A percentile compares a stretch with the other conserved stretches of the same genome.
phyloP scores from a whole-genome alignment of 1,140 invertebrate species.

The Mactra quadrangularis region DNA sequence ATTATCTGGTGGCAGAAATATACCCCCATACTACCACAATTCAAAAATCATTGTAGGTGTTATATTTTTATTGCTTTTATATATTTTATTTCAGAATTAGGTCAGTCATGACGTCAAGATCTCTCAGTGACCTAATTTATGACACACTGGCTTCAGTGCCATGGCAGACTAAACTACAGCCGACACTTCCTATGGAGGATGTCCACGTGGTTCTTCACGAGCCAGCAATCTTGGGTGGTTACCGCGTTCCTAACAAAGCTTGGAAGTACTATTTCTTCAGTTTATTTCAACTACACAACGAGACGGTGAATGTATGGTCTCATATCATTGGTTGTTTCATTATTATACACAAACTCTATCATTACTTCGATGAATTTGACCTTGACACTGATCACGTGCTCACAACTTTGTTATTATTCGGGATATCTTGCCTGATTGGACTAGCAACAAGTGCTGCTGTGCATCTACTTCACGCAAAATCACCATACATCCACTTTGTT shows the following conservation, averaged over 20 bases:
- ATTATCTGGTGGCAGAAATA: too few relatives aligned
- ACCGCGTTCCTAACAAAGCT: slow-evolving; percentile 73
- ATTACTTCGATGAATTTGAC: slow-evolving; percentile 64
- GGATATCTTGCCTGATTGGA: slow-evolving; percentile 66
- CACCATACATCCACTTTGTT: slow-evolving; percentile 74
- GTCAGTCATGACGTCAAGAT: slow-evolving; percentile 15
- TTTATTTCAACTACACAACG: slow-evolving; percentile 82
- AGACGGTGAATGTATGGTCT: slow-evolving; percentile 82
- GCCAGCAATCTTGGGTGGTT: slow-evolving; percentile 78
- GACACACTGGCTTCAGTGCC: slow-evolving; percentile 25
- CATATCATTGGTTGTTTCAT: slow-evolving; percentile 77
- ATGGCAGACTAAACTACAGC: slow-evolving; percentile 62
- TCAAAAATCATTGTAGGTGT: too few relatives aligned
- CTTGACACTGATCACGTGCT: slow-evolving; percentile 62
- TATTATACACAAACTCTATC: slow-evolving; percentile 64
- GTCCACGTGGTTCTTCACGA: slow-evolving; percentile 76
- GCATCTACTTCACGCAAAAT: slow-evolving; percentile 79
- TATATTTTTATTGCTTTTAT: too few relatives aligned
- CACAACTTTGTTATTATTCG: slow-evolving; percentile 69
- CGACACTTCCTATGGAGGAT: slow-evolving; percentile 66
- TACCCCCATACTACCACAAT: too few relatives aligned
- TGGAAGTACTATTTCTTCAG: slow-evolving; percentile 80
- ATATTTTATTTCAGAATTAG: too few relatives aligned
- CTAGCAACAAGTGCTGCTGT: slow-evolving; percentile 68
- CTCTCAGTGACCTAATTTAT: slow-evolving; percentile 20